Conservation (phyloP, 1,140 invertebrate species). For the Hyles vespertilio region DNA sequence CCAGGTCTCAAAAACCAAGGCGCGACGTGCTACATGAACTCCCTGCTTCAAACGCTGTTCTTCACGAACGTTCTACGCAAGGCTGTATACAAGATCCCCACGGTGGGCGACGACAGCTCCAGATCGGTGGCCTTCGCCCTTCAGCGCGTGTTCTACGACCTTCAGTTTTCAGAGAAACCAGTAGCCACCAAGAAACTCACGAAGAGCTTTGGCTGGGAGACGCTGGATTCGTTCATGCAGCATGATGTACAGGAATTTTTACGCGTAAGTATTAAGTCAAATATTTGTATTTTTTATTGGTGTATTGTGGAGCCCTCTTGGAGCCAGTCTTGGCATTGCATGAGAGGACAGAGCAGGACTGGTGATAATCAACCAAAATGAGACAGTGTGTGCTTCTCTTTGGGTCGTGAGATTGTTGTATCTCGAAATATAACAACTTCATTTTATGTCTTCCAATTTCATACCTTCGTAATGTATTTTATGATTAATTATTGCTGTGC, state of each 20-base stretch:
- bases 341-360: too few relatives aligned
- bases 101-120: conserved; percentile 97
- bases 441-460: too few relatives aligned
- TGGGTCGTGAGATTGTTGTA: too few relatives aligned
- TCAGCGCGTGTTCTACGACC: conserved; percentile 98
- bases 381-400: too few relatives aligned
- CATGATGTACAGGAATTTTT: conserved; percentile 89
- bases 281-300: neutral
- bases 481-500: too few relatives aligned
- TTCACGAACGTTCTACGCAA: conserved; percentile 96
- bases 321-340: too few relatives aligned
- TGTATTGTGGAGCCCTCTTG: too few relatives aligned
- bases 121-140: conserved; percentile 90
- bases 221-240: conserved; percentile 99
- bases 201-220: conserved; percentile 99
- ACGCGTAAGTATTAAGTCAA: conserved; percentile 33
- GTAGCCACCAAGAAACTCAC: conserved; percentile 99
- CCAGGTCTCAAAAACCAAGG: conserved; percentile 98
- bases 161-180: conserved; percentile 99
- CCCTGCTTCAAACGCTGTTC: conserved; percentile 97
- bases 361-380: too few relatives aligned
- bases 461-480: too few relatives aligned
- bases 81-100: conserved; percentile 99
- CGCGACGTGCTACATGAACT: conserved; percentile 99
- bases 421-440: too few relatives aligned